These are phyloP conservation scores for Elephas maximus DNA, from an alignment of 2,113 vertebrate species.

Conservation along the genomic window DNA sequence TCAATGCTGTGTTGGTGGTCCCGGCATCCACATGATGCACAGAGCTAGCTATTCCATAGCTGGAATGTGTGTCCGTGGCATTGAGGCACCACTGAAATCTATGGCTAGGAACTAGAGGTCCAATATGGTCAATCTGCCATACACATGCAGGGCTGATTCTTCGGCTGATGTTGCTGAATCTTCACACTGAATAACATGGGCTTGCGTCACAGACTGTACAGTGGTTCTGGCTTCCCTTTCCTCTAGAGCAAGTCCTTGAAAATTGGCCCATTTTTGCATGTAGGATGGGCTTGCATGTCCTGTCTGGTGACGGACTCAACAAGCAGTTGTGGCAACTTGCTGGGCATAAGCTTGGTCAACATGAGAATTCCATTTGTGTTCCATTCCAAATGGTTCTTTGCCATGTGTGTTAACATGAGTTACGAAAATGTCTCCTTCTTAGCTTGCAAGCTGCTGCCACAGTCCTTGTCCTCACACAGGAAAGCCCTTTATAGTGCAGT, in stretches of 20 bases:
- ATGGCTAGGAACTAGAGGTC: not conserved
- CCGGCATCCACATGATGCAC: not conserved
- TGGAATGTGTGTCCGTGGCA: not conserved
- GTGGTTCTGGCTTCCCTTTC: not conserved
- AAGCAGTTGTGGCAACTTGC: not conserved
- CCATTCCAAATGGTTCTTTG: not conserved
- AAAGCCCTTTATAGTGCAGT: too few species aligned
- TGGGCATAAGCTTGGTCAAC: not conserved
- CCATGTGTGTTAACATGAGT: not conserved
- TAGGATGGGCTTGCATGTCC: not conserved
- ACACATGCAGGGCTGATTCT: not conserved
- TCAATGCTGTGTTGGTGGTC: not conserved
- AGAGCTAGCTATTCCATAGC: not conserved
- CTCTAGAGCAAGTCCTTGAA: not conserved
- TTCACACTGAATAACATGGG: not conserved
- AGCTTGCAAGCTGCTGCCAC: not conserved
- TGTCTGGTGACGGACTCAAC: not conserved
- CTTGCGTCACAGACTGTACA: not conserved
- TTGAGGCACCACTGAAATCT: not conserved
- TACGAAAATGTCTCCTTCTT: not conserved
- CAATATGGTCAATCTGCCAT: not conserved
- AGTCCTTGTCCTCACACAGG: not conserved
- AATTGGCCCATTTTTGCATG: not conserved
- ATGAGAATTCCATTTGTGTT: not conserved
- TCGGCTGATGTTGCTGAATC: not conserved